phyloP scores from a whole-genome alignment of 2,113 vertebrate genomes.

The Suncus etruscus region DNA sequence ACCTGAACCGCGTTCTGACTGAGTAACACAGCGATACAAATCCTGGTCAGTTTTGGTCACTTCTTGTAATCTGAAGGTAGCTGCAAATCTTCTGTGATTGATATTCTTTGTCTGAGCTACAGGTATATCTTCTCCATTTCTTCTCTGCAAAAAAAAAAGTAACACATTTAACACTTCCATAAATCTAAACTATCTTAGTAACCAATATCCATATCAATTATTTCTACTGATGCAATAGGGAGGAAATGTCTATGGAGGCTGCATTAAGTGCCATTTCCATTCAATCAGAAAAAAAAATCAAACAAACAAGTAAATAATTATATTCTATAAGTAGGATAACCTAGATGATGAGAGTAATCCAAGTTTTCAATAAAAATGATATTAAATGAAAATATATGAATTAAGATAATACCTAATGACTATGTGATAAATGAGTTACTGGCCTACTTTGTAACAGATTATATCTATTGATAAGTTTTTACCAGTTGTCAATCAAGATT shows the following conservation, averaged over 20 bases:
- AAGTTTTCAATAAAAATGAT: constrained; percentile 29
- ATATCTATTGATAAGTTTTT: not conserved
- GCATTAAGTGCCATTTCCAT: not conserved
- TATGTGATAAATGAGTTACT: not conserved
- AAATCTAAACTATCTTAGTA: constrained; percentile 62
- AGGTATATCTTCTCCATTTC: constrained; percentile 98
- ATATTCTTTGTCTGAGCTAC: constrained; percentile 98
- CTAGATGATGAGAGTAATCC: not conserved
- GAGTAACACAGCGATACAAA: constrained; percentile 98
- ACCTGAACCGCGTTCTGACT: constrained; percentile 97
- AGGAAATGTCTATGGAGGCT: not conserved
- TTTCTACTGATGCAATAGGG: constrained; percentile 50
- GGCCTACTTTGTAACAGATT: not conserved
- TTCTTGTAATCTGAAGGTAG: constrained; percentile 96
- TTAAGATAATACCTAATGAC: not conserved
- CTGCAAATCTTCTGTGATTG: constrained; percentile 98
- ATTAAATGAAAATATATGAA: not conserved
- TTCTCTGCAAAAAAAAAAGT: constrained; percentile 88
- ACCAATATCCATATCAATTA: constrained; percentile 28
- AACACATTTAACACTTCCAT: constrained; percentile 57
- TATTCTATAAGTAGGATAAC: not conserved
- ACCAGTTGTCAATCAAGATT: not conserved
- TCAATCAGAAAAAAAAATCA: not conserved
- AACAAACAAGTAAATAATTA: not conserved
- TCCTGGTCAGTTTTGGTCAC: constrained; percentile 97